Evolutionary conservation across 2,113 vertebrate species (phyloP).

Genomic region (Corydoras maculifer): DNA sequence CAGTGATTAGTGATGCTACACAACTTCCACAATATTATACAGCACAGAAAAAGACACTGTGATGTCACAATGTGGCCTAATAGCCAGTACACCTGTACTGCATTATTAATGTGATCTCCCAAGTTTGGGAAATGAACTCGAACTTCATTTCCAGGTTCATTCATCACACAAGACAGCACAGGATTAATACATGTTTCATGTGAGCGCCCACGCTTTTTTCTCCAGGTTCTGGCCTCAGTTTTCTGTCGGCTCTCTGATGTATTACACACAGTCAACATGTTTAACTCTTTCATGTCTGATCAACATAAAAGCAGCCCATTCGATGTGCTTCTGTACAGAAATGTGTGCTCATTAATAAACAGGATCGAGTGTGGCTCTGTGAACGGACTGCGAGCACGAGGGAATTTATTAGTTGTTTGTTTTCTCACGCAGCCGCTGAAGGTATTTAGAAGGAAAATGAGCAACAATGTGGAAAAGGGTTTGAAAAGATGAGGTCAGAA

Average conservation of each 20-base stretch:
- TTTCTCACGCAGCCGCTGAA: too few relatives aligned
- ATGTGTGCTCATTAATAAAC: too few relatives aligned
- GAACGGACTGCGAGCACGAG: too few relatives aligned
- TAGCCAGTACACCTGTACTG: neutral
- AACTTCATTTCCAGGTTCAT: constrained; percentile 2
- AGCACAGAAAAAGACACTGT: neutral
- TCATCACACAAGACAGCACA: neutral
- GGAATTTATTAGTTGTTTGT: too few relatives aligned
- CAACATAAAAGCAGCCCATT: neutral
- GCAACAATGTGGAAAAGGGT: too few relatives aligned
- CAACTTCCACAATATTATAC: too few relatives aligned
- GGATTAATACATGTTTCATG: constrained; percentile 1
- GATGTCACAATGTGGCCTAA: neutral
- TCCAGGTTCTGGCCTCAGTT: neutral
- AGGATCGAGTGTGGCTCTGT: too few relatives aligned
- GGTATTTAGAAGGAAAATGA: too few relatives aligned
- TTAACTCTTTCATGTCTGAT: neutral
- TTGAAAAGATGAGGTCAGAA: too few relatives aligned
- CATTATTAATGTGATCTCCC: neutral
- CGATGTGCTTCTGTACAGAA: too few relatives aligned
- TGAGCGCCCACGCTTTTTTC: neutral
- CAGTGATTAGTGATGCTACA: too few relatives aligned
- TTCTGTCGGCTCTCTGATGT: neutral
- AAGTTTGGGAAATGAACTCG: neutral
- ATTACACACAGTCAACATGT: neutral